These are phyloP conservation scores for Rhodophaea formosa DNA, from an alignment of 2,888 invertebrate species.

Conservation along the genomic window DNA sequence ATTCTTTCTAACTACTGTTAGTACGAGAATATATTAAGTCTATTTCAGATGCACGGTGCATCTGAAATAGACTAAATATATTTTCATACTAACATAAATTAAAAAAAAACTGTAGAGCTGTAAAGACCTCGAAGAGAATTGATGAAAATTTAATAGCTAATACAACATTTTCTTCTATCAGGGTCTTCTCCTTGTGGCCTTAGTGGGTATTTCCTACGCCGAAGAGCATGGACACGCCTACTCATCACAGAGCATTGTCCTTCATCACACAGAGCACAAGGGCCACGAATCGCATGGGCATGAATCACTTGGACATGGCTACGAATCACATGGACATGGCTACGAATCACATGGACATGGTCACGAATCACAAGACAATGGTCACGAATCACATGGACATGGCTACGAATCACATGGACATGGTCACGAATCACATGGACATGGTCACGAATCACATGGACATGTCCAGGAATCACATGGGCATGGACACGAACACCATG, in stretches of 20 bases:
- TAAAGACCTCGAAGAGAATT: too few relatives aligned
- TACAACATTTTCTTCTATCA: constrained; percentile 24
- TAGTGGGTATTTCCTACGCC: constrained; percentile 38
- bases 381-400: constrained; percentile 13
- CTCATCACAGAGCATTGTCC: constrained; percentile 46
- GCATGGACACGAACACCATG: constrained; percentile 21
- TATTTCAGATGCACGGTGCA: too few relatives aligned
- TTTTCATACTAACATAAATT: too few relatives aligned
- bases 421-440: constrained; percentile 15
- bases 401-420: constrained; percentile 6
- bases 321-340: neutral
- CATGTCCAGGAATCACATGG: constrained; percentile 16
- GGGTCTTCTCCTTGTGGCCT: constrained; percentile 35
- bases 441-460: constrained; percentile 9
- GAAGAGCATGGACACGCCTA: constrained; percentile 35
- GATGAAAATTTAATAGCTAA: too few relatives aligned
- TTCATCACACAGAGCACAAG: constrained; percentile 29
- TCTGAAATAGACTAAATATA: too few relatives aligned
- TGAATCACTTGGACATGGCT: constrained; percentile 11
- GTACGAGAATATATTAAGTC: too few relatives aligned
- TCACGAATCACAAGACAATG: constrained; percentile 32
- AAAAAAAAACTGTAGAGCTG: too few relatives aligned
- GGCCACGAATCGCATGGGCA: constrained; percentile 32
- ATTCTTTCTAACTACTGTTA: too few relatives aligned
- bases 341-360: constrained; percentile 32